These are phyloP conservation scores for Dolichomitus sp. DNA, from an alignment of 2,888 invertebrate species.

Conservation along the genomic window DNA sequence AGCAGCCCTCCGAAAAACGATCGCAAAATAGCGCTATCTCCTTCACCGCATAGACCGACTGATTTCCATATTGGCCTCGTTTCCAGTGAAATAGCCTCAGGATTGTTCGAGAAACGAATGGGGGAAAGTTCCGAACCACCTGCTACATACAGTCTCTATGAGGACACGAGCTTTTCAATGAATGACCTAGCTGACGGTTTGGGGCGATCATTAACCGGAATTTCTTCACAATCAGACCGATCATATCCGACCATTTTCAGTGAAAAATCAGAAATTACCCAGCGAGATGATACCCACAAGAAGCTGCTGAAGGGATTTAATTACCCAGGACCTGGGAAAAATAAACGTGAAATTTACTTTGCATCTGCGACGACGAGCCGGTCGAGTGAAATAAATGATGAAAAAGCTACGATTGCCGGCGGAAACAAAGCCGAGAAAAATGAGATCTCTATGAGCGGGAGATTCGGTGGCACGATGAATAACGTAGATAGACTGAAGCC, in stretches of 20 bases:
- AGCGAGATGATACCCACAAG: conserved; percentile 2
- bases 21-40: not conserved
- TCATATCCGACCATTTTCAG: not conserved
- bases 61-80: not conserved
- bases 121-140: conserved; percentile 8
- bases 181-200: not conserved
- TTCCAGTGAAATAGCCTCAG: not conserved
- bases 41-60: not conserved
- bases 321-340: conserved; percentile 8
- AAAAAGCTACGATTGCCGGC: not conserved
- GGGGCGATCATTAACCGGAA: not conserved
- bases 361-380: conserved; percentile 16
- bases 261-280: not conserved
- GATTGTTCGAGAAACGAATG: not conserved
- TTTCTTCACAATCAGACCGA: not conserved
- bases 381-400: conserved; percentile 1
- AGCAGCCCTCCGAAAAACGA: not conserved
- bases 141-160: not conserved
- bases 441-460: not conserved
- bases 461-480: conserved; percentile 9
- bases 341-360: not conserved
- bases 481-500: not conserved
- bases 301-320: conserved; percentile 26
- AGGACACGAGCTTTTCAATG: not conserved
- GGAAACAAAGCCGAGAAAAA: conserved; percentile 6